phyloP scores from a whole-genome alignment of 2,888 invertebrate genomes.

The Aphodius sticticus region DNA sequence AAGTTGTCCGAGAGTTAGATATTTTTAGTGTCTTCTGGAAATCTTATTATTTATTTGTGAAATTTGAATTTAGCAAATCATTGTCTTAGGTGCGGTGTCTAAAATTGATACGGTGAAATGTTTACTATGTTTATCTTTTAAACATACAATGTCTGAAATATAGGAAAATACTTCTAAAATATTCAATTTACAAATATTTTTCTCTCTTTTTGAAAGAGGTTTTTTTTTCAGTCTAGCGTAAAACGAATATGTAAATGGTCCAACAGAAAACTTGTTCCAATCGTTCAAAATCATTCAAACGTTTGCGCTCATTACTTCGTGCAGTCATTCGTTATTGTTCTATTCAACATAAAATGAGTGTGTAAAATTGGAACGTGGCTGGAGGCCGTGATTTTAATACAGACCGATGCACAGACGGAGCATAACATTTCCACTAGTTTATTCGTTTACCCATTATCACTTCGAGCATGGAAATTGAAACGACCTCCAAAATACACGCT shows the following conservation, averaged over 20 bases:
- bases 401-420: not conserved
- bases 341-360: not conserved
- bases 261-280: too few relatives aligned
- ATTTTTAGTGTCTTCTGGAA: not conserved
- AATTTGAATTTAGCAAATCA: not conserved
- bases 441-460: conserved; percentile 9
- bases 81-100: not conserved
- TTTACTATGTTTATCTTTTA: too few relatives aligned
- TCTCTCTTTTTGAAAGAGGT: too few relatives aligned
- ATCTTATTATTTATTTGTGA: not conserved
- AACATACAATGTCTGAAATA: too few relatives aligned
- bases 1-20: not conserved
- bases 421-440: not conserved
- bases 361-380: not conserved
- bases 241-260: too few relatives aligned
- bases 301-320: too few relatives aligned
- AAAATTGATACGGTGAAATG: too few relatives aligned
- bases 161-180: too few relatives aligned
- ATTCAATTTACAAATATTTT: too few relatives aligned
- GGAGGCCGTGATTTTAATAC: not conserved
- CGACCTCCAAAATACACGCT: conserved; percentile 6
- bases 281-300: too few relatives aligned
- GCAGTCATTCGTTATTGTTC: too few relatives aligned
- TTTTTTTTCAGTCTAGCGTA: too few relatives aligned
- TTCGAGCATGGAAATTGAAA: conserved; percentile 5